These are phyloP conservation scores for Macroglossus sobrinus DNA, from an alignment of 2,113 vertebrate genomes.

Conservation along the genomic window DNA sequence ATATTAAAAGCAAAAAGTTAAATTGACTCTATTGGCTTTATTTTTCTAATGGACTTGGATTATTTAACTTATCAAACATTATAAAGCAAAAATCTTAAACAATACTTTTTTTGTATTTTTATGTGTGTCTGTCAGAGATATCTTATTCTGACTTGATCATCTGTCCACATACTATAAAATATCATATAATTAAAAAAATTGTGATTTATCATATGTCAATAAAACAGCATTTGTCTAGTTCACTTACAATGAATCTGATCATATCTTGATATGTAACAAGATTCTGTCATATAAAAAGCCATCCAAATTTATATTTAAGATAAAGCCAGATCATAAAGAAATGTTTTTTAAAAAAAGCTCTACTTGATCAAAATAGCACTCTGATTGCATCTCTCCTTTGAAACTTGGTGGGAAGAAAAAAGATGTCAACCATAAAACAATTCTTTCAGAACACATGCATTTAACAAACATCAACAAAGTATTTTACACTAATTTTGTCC, in stretches of 20 bases:
- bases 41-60: background rate
- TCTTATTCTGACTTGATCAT: background rate
- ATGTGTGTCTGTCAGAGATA: background rate
- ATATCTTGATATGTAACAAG: background rate
- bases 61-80: background rate
- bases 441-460: background rate
- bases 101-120: background rate
- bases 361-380: background rate
- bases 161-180: background rate
- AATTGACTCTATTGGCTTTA: background rate
- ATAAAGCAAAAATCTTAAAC: background rate
- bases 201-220: background rate
- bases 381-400: background rate
- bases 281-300: background rate
- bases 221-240: background rate
- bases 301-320: background rate
- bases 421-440: background rate
- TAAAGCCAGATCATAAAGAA: background rate
- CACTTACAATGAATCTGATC: background rate
- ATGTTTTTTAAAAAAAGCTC: background rate
- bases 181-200: background rate
- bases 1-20: background rate
- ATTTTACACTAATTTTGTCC: background rate
- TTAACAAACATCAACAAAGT: background rate
- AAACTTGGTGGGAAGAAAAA: background rate